These are phyloP conservation scores for Poeciliopsis prolifica DNA, from an alignment of 2,113 vertebrate species.

Conservation along the genomic window DNA sequence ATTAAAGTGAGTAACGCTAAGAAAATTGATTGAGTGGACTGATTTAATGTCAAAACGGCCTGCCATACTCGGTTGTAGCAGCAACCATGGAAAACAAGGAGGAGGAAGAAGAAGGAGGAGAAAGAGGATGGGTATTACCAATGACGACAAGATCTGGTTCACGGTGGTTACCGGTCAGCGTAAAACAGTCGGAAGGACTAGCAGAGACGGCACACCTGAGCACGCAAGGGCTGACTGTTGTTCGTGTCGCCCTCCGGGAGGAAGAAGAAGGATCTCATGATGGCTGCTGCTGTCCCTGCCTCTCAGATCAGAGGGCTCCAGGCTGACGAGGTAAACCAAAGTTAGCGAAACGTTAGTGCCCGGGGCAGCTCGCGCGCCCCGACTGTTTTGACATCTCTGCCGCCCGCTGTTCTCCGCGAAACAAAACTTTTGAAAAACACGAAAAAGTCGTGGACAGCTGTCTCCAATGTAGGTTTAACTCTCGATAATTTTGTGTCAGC, in stretches of 20 bases:
- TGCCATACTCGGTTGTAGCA: not conserved
- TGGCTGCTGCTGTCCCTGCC: conserved; percentile 68
- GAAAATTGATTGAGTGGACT: not conserved
- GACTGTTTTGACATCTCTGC: conserved; percentile 31
- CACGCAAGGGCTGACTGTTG: not conserved
- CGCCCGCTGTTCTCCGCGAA: not conserved
- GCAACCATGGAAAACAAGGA: conserved; percentile 1
- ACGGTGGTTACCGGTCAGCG: conserved; percentile 5
- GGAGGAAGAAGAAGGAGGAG: conserved; percentile 15
- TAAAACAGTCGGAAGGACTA: conserved; percentile 32
- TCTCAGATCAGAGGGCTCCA: conserved; percentile 78
- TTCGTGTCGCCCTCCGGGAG: conserved; percentile 10
- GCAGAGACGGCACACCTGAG: conserved; percentile 9
- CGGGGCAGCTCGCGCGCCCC: conserved; percentile 18
- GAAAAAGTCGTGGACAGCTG: not conserved
- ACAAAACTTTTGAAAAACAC: not conserved
- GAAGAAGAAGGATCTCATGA: conserved; percentile 51
- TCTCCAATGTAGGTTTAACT: not conserved
- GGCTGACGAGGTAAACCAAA: conserved; percentile 79
- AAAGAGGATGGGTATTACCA: conserved; percentile 40
- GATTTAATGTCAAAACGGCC: not conserved
- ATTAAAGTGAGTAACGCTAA: too few species aligned
- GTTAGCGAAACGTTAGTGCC: not conserved
- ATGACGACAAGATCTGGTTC: conserved; percentile 51
- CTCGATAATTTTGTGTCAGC: not conserved